A percentile compares a stretch with the other conserved stretches of the same genome.
These are phyloP conservation scores for Mesoclemmys tuberculata DNA, from an alignment of 2,113 vertebrate genomes.

Conservation along the genomic window DNA sequence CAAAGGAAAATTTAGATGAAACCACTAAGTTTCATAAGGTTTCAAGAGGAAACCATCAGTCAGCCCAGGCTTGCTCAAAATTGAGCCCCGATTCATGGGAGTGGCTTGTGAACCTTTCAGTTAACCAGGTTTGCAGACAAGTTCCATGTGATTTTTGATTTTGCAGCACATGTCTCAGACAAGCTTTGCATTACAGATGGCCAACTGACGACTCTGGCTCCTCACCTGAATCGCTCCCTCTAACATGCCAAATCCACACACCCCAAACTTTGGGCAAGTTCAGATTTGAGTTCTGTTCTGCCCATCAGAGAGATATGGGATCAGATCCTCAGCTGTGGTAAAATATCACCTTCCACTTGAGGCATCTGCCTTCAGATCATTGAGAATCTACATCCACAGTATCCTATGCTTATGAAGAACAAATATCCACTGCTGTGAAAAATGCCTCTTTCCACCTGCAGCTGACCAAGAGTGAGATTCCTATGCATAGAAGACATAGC, in stretches of 20 bases:
- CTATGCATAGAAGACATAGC: neutral
- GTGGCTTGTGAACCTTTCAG: neutral
- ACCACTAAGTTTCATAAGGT: conserved; percentile 35
- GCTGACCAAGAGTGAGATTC: neutral
- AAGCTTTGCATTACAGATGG: neutral
- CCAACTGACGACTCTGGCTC: neutral
- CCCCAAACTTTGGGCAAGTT: neutral
- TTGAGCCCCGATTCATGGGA: too few species aligned
- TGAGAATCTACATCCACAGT: neutral
- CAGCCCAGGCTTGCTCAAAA: neutral
- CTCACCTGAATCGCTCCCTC: neutral
- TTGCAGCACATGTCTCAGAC: neutral
- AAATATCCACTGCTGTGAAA: neutral
- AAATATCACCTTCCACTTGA: neutral
- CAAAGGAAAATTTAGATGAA: neutral
- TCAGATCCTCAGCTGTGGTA: neutral
- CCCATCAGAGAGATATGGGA: neutral
- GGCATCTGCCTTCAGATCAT: neutral
- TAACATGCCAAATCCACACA: neutral
- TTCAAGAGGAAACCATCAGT: conserved; percentile 16
- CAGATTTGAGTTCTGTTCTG: neutral
- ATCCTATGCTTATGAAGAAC: neutral
- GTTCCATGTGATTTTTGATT: neutral
- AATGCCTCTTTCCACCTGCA: neutral
- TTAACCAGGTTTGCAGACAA: neutral